A percentile compares a stretch with the other conserved stretches of the same genome.
Conservation (phyloP, 2,113 vertebrate genomes). For the Dicrurus megarhynchus region DNA sequence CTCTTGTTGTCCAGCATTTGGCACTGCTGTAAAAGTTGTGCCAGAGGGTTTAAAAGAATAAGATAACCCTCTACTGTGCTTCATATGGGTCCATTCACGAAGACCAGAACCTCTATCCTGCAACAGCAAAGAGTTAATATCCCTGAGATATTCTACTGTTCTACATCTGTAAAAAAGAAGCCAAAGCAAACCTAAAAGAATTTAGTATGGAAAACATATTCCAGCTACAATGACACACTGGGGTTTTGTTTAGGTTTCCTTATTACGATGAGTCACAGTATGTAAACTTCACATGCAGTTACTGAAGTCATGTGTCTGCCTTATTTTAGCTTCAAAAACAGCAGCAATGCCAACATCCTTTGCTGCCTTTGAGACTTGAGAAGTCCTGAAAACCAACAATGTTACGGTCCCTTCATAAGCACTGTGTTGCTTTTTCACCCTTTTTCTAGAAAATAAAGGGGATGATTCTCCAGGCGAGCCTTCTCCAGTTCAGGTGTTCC, state of each 20-base stretch:
- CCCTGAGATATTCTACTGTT: background rate
- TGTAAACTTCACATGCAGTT: conserved; percentile 12
- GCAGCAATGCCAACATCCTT: background rate
- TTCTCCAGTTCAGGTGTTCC: background rate
- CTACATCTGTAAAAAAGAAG: background rate
- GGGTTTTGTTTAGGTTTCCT: conserved; percentile 37
- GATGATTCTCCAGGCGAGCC: background rate
- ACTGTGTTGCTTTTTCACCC: background rate
- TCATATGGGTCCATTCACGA: background rate
- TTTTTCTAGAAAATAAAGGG: background rate
- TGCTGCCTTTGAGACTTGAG: background rate
- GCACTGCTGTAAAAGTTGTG: background rate
- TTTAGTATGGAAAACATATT: conserved; percentile 19
- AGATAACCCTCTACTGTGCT: background rate
- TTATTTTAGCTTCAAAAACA: conserved; percentile 32
- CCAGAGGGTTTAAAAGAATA: background rate
- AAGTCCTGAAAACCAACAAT: background rate
- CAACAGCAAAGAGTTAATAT: background rate
- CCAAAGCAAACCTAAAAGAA: background rate
- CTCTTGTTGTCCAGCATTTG: background rate
- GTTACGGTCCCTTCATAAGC: background rate
- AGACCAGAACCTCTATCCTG: background rate
- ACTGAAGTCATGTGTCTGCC: background rate
- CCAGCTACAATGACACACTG: conserved; percentile 3
- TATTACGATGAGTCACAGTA: background rate